Evolutionary conservation across 2,113 vertebrate species (phyloP).

Genomic region (Pachyramphus minor): DNA sequence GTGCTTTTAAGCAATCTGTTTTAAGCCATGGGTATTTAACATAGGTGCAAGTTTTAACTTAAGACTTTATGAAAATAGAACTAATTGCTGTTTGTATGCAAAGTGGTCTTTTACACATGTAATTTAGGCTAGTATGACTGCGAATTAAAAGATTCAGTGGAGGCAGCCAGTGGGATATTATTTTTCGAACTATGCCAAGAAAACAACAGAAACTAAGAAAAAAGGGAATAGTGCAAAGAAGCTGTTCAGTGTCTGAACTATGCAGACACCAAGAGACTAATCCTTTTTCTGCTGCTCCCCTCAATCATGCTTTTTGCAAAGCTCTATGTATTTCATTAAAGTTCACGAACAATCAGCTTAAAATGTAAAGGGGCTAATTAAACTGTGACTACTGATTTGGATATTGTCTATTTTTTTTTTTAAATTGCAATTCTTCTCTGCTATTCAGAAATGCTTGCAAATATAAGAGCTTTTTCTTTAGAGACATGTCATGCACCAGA

Average conservation of each 20-base stretch:
- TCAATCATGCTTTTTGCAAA: background rate
- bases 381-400: background rate
- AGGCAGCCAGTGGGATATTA: background rate
- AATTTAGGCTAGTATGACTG: background rate
- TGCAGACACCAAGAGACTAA: background rate
- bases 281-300: background rate
- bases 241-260: background rate
- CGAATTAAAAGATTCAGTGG: background rate
- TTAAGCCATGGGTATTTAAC: background rate
- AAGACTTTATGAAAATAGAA: background rate
- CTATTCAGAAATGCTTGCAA: slow-evolving; percentile 2
- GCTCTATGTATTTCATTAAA: background rate
- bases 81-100: background rate
- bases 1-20: background rate
- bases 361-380: background rate
- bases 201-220: background rate
- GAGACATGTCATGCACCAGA: background rate
- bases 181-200: background rate
- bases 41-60: background rate
- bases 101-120: background rate
- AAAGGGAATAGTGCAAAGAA: background rate
- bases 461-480: background rate
- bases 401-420: background rate
- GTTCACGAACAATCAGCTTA: background rate
- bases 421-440: background rate